Evolutionary conservation across 2,888 invertebrate species (phyloP), one percentile per base, ranked within the genome.

Genomic region (Hyppa rectilinea): DNA sequence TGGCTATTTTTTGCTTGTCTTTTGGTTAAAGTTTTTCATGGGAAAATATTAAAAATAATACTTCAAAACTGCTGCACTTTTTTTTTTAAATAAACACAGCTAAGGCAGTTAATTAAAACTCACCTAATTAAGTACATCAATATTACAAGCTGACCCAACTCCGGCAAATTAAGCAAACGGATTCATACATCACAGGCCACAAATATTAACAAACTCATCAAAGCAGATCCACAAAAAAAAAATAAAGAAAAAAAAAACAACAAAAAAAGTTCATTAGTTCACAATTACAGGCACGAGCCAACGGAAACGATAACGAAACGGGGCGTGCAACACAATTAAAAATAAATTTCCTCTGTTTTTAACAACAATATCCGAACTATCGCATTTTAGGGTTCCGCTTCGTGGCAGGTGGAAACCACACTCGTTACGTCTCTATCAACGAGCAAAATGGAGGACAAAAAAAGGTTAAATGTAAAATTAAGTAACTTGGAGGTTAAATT

Each of bases 291-390:
- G 71, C 76, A 80, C 80, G 73, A 78, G 66, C 70, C 72, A 70
- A 73, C 79, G 82, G 75, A 83, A 75, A 75, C 66, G 45, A 29
- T 81, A 84, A 77, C 72, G 71, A 74, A 83, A 75, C 69, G 76
- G 73, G 78, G 82, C 80, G 82, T 82, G 84, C 65, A 82, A 81
- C 78, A 82, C 80, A 86, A 89, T 89, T 89, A 89, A 89, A 89
- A 88, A 83, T 85, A 75, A 82, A 87, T 88, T 88, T 89, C 87
- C 86, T 84, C 83, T 84, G 87, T 85, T 82, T 85, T 87, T 87
- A 82, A 88, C 85, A 81, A 87, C 85, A 85, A 82, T 88, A 84
- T 87, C 82, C 84, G 82, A 87, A 88, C 85, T 86, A 87, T 85
- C 78, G 63, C 47, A 77, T 81, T 86, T 86, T 88, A 77, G 89